Evolutionary conservation across 1,140 invertebrate species (phyloP).

Genomic region (Panonychus citri): DNA sequence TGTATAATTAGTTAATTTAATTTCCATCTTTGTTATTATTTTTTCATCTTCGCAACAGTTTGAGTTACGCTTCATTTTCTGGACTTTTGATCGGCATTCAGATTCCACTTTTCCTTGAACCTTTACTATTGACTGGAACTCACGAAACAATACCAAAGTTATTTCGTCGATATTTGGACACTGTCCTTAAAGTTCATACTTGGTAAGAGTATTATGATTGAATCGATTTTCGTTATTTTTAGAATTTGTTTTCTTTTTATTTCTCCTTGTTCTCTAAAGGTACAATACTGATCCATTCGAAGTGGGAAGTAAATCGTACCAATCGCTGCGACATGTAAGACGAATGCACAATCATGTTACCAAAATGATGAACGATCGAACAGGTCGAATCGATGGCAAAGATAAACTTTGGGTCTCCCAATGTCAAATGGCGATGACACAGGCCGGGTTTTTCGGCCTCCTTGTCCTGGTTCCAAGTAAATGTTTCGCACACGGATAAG

Average conservation of each 20-base stretch:
- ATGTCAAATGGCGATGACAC: conserved; percentile 52
- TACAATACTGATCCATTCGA: conserved; percentile 31
- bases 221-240: too few relatives aligned
- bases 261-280: conserved; percentile 10
- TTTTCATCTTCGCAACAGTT: too few relatives aligned
- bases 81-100: conserved; percentile 14
- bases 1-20: too few relatives aligned
- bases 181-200: conserved; percentile 38
- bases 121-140: conserved; percentile 26
- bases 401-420: conserved; percentile 31
- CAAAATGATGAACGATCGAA: conserved; percentile 23
- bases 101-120: conserved; percentile 11
- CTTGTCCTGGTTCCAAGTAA: conserved; percentile 36
- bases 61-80: neutral
- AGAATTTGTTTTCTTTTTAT: neutral
- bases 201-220: conserved; percentile 27
- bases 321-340: conserved; percentile 25
- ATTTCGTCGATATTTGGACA: conserved; percentile 48
- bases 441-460: conserved; percentile 44
- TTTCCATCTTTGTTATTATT: too few relatives aligned
- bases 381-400: conserved; percentile 3
- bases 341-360: conserved; percentile 24
- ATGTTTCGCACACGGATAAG: conserved; percentile 33
- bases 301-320: conserved; percentile 21
- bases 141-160: conserved; percentile 29